phyloP scores from a whole-genome alignment of 1,140 invertebrate species.

The Caenorhabditis brenneri region DNA sequence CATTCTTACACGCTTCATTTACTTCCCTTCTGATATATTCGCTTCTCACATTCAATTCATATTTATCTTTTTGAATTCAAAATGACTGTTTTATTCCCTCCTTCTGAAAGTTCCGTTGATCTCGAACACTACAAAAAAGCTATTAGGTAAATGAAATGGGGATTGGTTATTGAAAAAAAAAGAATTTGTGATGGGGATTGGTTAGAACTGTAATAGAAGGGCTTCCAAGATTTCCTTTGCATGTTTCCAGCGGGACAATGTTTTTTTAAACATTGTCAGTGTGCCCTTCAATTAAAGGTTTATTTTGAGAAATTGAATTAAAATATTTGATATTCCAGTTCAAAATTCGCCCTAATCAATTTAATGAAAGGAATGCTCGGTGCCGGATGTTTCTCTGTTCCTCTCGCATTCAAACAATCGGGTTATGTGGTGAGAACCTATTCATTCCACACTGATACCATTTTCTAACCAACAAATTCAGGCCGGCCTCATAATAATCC shows the following conservation, averaged over 20 bases:
- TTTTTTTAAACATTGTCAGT: too few relatives aligned
- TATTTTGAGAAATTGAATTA: too few relatives aligned
- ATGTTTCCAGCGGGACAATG: too few relatives aligned
- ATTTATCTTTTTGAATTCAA: neutral
- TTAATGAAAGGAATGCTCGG: conserved; percentile 69
- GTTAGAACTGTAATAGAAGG: too few relatives aligned
- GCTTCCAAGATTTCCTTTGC: too few relatives aligned
- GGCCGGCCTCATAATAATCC: conserved; percentile 59
- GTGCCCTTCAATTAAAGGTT: too few relatives aligned
- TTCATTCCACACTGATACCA: neutral
- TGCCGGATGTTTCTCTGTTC: conserved; percentile 65
- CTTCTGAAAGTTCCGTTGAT: neutral
- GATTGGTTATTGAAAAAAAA: neutral
- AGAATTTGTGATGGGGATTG: neutral
- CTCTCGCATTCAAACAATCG: conserved; percentile 67
- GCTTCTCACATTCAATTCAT: neutral
- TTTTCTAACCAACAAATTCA: neutral
- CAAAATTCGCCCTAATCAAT: conserved; percentile 60
- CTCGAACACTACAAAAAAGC: conserved; percentile 29
- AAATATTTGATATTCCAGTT: conserved; percentile 45
- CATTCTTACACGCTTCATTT: conserved; percentile 11
- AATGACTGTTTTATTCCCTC: conserved; percentile 10
- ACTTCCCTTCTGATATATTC: too few relatives aligned
- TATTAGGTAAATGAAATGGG: conserved; percentile 28
- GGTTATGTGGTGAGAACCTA: conserved; percentile 57